Percentiles rank a stretch among this genome's conserved stretches.
phyloP scores from a whole-genome alignment of 1,140 invertebrate species.

The Solenopsis invicta region DNA sequence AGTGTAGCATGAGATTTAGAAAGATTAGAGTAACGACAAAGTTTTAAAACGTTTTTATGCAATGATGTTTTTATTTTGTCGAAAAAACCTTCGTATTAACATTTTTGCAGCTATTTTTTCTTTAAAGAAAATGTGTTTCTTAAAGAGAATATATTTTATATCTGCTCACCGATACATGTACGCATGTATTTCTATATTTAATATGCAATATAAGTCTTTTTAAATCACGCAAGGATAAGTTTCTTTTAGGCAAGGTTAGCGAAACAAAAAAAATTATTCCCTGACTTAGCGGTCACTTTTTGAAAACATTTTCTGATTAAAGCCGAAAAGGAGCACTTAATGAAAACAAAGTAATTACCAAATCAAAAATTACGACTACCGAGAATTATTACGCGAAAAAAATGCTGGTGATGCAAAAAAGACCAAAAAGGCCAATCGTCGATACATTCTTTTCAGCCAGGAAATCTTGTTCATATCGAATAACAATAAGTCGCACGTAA shows the following conservation, averaged over 20 bases:
- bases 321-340: no score
- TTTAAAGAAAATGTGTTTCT: background rate
- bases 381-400: background rate
- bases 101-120: background rate
- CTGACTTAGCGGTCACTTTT: no score
- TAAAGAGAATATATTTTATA: background rate
- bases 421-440: background rate
- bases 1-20: background rate
- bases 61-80: background rate
- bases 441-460: background rate
- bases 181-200: background rate
- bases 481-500: conserved; percentile 2
- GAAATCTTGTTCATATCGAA: background rate
- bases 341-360: conserved; percentile 1
- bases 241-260: no score
- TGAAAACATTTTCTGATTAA: no score
- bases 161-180: no score
- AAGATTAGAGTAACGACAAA: background rate
- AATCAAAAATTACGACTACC: background rate
- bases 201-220: background rate
- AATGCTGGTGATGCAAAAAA: background rate
- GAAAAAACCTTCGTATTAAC: background rate
- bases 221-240: no score
- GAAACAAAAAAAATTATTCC: no score
- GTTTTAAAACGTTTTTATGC: background rate